Conservation (phyloP, 2,888 invertebrate genomes). For the Diarsia brunnea region DNA sequence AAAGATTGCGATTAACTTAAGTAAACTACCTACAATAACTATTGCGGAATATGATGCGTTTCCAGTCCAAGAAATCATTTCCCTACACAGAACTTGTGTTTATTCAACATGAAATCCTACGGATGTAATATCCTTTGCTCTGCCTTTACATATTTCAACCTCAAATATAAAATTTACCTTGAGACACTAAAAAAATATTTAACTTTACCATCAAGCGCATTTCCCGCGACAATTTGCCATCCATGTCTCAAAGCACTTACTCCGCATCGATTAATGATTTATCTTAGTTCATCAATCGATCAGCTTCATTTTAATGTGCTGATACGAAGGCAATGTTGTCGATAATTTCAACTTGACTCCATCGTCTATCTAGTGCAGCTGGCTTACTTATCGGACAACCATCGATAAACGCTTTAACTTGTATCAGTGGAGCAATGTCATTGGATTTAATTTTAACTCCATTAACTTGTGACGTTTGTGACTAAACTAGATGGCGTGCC, state of each 20-base stretch:
- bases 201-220: slow-evolving; percentile 33
- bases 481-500: slow-evolving; percentile 15
- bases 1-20: neutral
- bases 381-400: slow-evolving; percentile 61
- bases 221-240: slow-evolving; percentile 50
- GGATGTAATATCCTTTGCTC: neutral
- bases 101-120: slow-evolving; percentile 7
- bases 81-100: neutral
- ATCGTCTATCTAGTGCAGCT: slow-evolving; percentile 58
- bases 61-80: neutral
- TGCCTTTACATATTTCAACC: slow-evolving; percentile 14
- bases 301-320: slow-evolving; percentile 62
- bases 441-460: slow-evolving; percentile 56
- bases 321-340: slow-evolving; percentile 60
- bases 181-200: slow-evolving; percentile 30
- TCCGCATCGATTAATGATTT: slow-evolving; percentile 61
- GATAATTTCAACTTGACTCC: slow-evolving; percentile 64
- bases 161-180: slow-evolving; percentile 44
- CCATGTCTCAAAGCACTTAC: slow-evolving; percentile 57
- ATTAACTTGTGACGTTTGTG: slow-evolving; percentile 55
- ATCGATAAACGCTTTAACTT: slow-evolving; percentile 62
- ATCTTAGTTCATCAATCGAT: slow-evolving; percentile 66
- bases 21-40: neutral
- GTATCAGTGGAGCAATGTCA: slow-evolving; percentile 61
- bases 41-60: neutral